Conservation (phyloP, 2,888 invertebrate genomes). For the Cerastis leucographa region DNA sequence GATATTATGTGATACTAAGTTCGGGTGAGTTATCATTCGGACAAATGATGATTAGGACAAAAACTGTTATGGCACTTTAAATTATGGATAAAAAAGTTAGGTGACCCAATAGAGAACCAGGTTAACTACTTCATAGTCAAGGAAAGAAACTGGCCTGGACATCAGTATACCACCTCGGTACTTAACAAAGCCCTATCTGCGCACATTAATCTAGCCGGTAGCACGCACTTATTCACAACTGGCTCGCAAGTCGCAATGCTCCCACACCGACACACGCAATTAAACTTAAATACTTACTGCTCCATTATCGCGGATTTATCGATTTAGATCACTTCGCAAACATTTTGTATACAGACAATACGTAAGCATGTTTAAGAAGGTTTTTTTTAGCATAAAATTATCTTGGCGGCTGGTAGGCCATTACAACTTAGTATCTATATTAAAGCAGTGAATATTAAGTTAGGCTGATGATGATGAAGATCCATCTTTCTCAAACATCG, state of each 20-base stretch:
- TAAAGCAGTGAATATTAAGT: not conserved
- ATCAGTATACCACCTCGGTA: constrained; percentile 22
- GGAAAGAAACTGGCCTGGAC: not conserved
- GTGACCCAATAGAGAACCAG: no score
- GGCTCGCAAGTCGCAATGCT: constrained; percentile 1
- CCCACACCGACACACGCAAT: constrained; percentile 37
- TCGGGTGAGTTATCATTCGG: no score
- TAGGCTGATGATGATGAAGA: not conserved
- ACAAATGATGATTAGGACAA: no score
- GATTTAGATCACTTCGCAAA: constrained; percentile 28
- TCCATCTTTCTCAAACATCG: not conserved
- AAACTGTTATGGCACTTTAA: no score
- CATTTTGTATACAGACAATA: constrained; percentile 1
- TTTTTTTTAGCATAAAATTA: not conserved
- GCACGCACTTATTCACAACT: constrained; percentile 36
- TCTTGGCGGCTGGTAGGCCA: not conserved
- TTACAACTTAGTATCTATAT: not conserved
- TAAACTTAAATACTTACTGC: constrained; percentile 44
- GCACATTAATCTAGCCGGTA: constrained; percentile 45
- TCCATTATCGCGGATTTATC: constrained; percentile 43
- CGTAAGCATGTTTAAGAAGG: not conserved
- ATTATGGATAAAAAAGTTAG: no score
- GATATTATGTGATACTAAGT: no score
- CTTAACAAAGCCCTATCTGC: constrained; percentile 43
- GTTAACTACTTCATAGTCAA: constrained; percentile 14